A percentile compares a stretch with the other conserved stretches of the same genome.
These are phyloP conservation scores for Phyllostomus hastatus DNA, from an alignment of 2,113 vertebrate genomes.

Conservation along the genomic window DNA sequence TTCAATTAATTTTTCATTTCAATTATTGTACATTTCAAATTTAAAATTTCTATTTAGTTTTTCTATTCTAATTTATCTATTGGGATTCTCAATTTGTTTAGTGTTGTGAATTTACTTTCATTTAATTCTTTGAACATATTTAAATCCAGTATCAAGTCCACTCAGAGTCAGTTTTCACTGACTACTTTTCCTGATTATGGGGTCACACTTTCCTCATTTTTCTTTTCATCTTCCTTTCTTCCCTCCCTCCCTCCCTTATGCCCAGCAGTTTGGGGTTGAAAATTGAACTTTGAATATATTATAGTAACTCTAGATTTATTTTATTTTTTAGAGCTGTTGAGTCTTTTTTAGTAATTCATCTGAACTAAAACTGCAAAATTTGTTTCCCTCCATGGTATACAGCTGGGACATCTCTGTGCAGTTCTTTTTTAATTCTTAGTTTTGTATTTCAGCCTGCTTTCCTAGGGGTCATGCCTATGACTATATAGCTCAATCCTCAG, in stretches of 20 bases:
- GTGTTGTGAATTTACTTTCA: background rate
- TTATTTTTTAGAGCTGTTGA: background rate
- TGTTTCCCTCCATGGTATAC: background rate
- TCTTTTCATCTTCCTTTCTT: background rate
- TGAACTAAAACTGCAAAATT: background rate
- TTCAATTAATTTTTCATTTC: background rate
- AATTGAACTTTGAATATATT: background rate
- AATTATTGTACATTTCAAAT: background rate
- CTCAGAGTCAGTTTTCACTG: background rate
- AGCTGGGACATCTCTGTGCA: background rate
- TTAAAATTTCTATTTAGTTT: background rate
- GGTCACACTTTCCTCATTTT: background rate
- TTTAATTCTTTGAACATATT: conserved; percentile 18
- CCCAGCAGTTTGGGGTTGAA: background rate
- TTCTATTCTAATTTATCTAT: background rate
- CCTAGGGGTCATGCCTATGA: background rate
- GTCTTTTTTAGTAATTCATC: background rate
- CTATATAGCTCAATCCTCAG: background rate
- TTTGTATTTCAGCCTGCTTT: background rate
- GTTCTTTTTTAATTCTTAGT: background rate
- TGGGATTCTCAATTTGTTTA: background rate
- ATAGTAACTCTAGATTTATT: background rate
- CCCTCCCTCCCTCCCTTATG: background rate
- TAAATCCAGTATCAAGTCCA: background rate
- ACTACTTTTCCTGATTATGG: background rate